phyloP scores from a whole-genome alignment of 2,888 invertebrate genomes.

The Campaea margaritaria region DNA sequence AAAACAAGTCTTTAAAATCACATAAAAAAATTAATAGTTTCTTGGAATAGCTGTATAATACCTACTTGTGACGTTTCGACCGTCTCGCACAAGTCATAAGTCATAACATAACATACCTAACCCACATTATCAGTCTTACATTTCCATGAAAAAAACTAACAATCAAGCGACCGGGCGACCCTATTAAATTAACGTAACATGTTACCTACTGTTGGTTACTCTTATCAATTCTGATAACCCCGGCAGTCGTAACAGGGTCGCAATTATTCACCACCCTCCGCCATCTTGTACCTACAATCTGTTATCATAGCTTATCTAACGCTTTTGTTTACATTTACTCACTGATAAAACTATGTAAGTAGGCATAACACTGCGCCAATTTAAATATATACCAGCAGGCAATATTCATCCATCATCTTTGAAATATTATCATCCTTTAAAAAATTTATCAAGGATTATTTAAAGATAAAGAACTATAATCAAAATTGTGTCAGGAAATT shows the following conservation, averaged over 20 bases:
- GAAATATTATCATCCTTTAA: conserved; percentile 13
- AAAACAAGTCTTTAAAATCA: too few species aligned
- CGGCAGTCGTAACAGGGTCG: conserved; percentile 51
- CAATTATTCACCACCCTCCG: conserved; percentile 46
- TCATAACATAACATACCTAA: too few species aligned
- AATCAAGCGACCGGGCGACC: conserved; percentile 5
- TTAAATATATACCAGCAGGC: conserved; percentile 41
- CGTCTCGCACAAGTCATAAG: too few species aligned
- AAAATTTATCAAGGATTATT: conserved; percentile 16
- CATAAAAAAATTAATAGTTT: too few species aligned
- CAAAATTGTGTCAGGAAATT: conserved; percentile 26
- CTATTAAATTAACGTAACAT: conserved; percentile 15
- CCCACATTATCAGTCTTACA: neutral
- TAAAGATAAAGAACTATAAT: conserved; percentile 12
- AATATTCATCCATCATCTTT: conserved; percentile 34
- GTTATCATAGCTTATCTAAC: conserved; percentile 67
- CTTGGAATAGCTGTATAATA: too few species aligned
- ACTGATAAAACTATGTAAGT: conserved; percentile 54
- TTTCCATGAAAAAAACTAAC: conserved; percentile 3
- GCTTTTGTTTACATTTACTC: conserved; percentile 64
- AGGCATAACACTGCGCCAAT: conserved; percentile 32
- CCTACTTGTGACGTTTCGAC: too few species aligned
- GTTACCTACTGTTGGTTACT: conserved; percentile 18
- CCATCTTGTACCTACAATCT: conserved; percentile 69
- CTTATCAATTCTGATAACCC: conserved; percentile 43